These are phyloP conservation scores for Diadophis punctatus DNA, from an alignment of 2,113 vertebrate species.

Conservation along the genomic window DNA sequence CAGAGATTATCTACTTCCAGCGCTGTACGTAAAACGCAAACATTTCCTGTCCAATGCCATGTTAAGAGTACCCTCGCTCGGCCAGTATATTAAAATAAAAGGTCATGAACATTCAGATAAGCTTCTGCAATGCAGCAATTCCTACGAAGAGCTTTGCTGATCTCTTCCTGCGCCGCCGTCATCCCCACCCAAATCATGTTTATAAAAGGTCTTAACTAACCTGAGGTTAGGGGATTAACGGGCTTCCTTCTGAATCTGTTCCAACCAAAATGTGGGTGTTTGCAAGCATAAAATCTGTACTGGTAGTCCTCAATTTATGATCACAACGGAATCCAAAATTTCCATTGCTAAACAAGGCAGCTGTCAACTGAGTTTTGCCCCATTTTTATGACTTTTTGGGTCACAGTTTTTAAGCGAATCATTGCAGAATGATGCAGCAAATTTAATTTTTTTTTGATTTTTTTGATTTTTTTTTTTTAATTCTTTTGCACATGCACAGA, in stretches of 20 bases:
- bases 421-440: too few species aligned
- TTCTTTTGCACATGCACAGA: too few species aligned
- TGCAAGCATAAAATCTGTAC: fast-evolving
- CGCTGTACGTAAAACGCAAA: slow-evolving; percentile 42
- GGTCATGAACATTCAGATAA: slow-evolving; percentile 41
- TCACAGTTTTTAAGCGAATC: not conserved
- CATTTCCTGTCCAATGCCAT: not conserved
- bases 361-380: not conserved
- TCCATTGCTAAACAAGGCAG: not conserved
- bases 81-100: slow-evolving; percentile 17
- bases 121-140: not conserved
- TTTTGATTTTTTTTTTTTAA: too few species aligned
- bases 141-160: not conserved
- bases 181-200: slow-evolving; percentile 12
- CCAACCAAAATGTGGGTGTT: slow-evolving; percentile 22
- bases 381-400: not conserved
- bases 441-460: too few species aligned
- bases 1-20: slow-evolving; percentile 49
- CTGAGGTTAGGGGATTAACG: slow-evolving; percentile 25
- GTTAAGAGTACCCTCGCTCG: not conserved
- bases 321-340: not conserved
- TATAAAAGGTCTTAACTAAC: slow-evolving; percentile 17
- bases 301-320: fast-evolving
- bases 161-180: not conserved
- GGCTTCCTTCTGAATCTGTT: slow-evolving; percentile 20